Evolutionary conservation across 2,888 invertebrate species (phyloP), one percentile per base, ranked within the genome.

Genomic region (Aromia moschata): DNA sequence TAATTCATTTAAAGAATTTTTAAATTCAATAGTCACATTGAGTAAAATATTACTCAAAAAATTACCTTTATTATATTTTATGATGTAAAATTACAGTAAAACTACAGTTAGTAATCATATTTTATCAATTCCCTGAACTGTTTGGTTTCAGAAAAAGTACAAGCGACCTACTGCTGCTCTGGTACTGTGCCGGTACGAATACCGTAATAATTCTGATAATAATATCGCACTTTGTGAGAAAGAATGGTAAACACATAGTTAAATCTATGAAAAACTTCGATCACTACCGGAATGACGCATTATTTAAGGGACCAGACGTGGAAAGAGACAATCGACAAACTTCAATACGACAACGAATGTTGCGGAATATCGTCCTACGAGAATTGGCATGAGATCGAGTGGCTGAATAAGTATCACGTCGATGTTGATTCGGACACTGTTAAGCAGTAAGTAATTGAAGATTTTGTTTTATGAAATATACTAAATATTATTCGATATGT

Each of bases 381-480:
- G 63, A 86, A 86, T 73, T 87, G 87, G 87, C 84, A 86, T 72
- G 81, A 83, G 70, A 82, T 84, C 15, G 82, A 84, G 25, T 87
- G 87, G 87, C 80, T 87, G 60, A 84, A 82, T 63, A 82, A 84
- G 71, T 84, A 85, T 56, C 78, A 79, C 54, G 61, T 80, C 11
- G 72, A 79, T 62, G 56, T 66, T 4, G 70, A 73, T 37, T 65
- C 72, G 2, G 60, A 69, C 10, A 52, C 68, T 40, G 72, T 78
- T 12, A 70, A 77, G 68, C 70, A 73, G 79, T 80, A 70, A 65
- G 70, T 68, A 31, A 10, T 33, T 25, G 25, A 25, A n/a, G n/a
- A n/a, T 25, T 7, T 7, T 5, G 3, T 25, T 25, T 5, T 25
- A 25, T 25, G 25, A n/a, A n/a, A n/a, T n/a, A n/a, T n/a, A n/a